Percentiles rank a stretch among this genome's conserved stretches.
These are phyloP conservation scores for Etheostoma nigrum DNA, from an alignment of 2,797 vertebrate species.

Conservation along the genomic window DNA sequence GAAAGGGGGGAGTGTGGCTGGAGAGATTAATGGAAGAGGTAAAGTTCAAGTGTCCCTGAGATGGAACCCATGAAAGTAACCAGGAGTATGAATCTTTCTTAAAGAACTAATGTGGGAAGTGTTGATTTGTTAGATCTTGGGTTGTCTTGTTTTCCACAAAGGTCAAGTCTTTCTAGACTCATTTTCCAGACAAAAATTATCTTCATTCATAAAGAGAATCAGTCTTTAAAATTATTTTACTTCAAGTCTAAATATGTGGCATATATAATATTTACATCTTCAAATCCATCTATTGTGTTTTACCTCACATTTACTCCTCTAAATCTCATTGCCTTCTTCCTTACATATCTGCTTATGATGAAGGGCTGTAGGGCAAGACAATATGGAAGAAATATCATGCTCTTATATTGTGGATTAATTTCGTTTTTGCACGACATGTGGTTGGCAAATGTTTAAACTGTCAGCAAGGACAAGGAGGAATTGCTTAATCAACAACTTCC, in stretches of 20 bases:
- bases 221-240: not conserved
- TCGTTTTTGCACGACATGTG: not conserved
- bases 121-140: slow-evolving; percentile 11
- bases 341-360: not conserved
- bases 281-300: not conserved
- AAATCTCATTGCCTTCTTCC: not conserved
- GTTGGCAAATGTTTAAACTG: slow-evolving; percentile 3
- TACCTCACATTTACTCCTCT: not conserved
- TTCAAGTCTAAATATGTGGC: not conserved
- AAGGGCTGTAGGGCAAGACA: not conserved
- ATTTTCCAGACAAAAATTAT: not conserved
- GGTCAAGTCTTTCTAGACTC: not conserved
- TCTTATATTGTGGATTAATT: not conserved
- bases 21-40: slow-evolving; percentile 55
- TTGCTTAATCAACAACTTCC: slow-evolving; percentile 12
- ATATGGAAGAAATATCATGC: not conserved
- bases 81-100: not conserved
- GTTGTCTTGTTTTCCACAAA: not conserved
- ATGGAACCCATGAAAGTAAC: slow-evolving; percentile 27
- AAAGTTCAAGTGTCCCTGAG: slow-evolving; percentile 52
- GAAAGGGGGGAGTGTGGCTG: slow-evolving; percentile 39
- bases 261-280: not conserved
- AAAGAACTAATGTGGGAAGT: not conserved
- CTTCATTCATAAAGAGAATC: not conserved
- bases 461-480: not conserved